A percentile compares a stretch with the other conserved stretches of the same genome.
phyloP scores from a whole-genome alignment of 2,113 vertebrate species.

The Pachypanchax playfairii region DNA sequence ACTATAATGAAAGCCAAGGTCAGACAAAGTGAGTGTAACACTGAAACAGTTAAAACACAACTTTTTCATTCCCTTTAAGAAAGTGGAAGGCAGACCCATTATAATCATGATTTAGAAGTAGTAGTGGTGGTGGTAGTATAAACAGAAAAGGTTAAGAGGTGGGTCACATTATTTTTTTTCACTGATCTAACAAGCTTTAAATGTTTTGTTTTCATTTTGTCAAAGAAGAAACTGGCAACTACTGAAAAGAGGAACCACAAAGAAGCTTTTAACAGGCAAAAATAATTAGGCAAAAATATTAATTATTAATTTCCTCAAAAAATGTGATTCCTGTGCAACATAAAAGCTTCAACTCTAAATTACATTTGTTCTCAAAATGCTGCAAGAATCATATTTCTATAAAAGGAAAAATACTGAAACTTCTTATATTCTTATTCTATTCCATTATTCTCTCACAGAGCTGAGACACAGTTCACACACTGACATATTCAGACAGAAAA shows the following conservation, averaged over 20 bases:
- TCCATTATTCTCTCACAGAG: neutral
- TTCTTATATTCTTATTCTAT: no score
- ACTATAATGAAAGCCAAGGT: conserved; percentile 46
- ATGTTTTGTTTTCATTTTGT: conserved; percentile 25
- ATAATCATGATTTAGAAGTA: no score
- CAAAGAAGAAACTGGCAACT: conserved; percentile 9
- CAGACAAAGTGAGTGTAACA: conserved; percentile 31
- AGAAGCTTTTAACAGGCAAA: no score
- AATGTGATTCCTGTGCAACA: conserved; percentile 12
- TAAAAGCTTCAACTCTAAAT: neutral
- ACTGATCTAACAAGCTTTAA: conserved; percentile 31
- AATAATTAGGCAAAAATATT: neutral
- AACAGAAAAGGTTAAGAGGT: conserved; percentile 45
- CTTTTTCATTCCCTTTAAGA: conserved; percentile 51
- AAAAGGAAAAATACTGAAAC: no score
- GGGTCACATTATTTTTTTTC: conserved; percentile 29
- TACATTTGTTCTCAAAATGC: neutral
- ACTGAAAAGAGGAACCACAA: neutral
- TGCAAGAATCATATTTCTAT: no score
- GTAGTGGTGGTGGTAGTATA: no score
- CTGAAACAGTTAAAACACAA: conserved; percentile 44
- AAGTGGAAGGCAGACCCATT: conserved; percentile 39
- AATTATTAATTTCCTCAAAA: neutral
- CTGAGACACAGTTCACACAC: conserved; percentile 26
- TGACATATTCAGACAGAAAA: conserved; percentile 33